Evolutionary conservation across 2,797 vertebrate genomes (phyloP).

Genomic region (Chlorospingus flavigularis): DNA sequence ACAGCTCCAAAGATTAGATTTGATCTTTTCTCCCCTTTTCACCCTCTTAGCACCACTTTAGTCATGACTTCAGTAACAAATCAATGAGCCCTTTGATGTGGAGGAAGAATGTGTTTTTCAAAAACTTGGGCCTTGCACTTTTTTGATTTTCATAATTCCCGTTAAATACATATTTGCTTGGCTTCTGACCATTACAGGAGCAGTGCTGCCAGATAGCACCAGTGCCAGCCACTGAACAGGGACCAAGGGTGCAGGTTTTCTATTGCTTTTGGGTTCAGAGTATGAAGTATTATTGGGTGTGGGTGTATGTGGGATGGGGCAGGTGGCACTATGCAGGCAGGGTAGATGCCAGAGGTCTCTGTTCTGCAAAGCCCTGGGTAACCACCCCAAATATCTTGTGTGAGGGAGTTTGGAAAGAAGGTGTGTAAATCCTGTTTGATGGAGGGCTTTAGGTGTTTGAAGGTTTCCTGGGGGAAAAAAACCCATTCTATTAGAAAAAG

Average conservation of each 20-base stretch:
- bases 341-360: neutral
- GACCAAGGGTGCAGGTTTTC: neutral
- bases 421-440: neutral
- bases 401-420: neutral
- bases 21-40: neutral
- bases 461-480: neutral
- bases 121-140: neutral
- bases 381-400: fast-evolving
- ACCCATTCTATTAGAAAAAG: neutral
- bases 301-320: too few species aligned
- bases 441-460: neutral
- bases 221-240: neutral
- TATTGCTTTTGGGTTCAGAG: neutral
- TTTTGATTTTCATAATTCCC: neutral
- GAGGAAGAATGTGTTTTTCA: neutral
- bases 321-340: neutral
- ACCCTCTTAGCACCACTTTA: neutral
- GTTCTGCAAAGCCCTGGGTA: neutral
- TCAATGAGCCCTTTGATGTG: neutral
- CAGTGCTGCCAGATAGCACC: neutral
- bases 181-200: neutral
- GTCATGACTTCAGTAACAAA: neutral
- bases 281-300: neutral
- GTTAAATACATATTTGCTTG: neutral
- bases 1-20: neutral